Conservation (phyloP, 2,888 invertebrate genomes). For the Choreutis nemorana region DNA sequence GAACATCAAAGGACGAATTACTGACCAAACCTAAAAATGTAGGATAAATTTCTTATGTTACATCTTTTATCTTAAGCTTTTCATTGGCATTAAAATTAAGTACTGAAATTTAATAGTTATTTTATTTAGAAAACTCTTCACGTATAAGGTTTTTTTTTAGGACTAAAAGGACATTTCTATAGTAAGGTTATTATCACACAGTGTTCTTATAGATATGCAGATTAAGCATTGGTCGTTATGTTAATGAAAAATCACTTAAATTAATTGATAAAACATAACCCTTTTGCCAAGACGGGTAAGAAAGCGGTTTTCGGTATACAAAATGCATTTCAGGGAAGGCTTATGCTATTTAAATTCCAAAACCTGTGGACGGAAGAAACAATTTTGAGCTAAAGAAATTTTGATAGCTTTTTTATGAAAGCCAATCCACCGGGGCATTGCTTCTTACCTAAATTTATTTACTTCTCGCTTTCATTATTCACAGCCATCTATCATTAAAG, state of each 20-base stretch:
- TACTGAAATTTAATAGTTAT: slow-evolving; percentile 41
- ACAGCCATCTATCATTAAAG: slow-evolving; percentile 33
- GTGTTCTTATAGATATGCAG: slow-evolving; percentile 62
- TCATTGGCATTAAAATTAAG: slow-evolving; percentile 51
- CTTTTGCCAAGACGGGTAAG: slow-evolving; percentile 14
- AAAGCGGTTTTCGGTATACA: slow-evolving; percentile 11
- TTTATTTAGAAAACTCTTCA: slow-evolving; percentile 9
- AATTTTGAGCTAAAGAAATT: slow-evolving; percentile 43
- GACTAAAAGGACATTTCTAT: slow-evolving; percentile 51
- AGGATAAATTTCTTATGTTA: slow-evolving; percentile 31
- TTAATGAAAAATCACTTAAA: slow-evolving; percentile 31
- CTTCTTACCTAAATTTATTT: slow-evolving; percentile 15
- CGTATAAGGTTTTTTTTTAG: slow-evolving; percentile 14
- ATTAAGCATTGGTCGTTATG: slow-evolving; percentile 60
- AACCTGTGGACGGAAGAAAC: slow-evolving; percentile 58
- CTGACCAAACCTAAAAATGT: slow-evolving; percentile 32
- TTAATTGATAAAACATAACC: slow-evolving; percentile 16
- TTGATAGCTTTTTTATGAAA: slow-evolving; percentile 18
- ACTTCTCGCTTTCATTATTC: slow-evolving; percentile 16
- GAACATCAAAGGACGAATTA: slow-evolving; percentile 32
- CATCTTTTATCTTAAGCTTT: slow-evolving; percentile 32
- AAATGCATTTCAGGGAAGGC: slow-evolving; percentile 36
- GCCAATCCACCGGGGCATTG: slow-evolving; percentile 26
- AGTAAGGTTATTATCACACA: slow-evolving; percentile 64
- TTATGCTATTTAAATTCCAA: slow-evolving; percentile 46